Conservation (phyloP, 2,888 invertebrate genomes). For the Ephialtes manifestator region DNA sequence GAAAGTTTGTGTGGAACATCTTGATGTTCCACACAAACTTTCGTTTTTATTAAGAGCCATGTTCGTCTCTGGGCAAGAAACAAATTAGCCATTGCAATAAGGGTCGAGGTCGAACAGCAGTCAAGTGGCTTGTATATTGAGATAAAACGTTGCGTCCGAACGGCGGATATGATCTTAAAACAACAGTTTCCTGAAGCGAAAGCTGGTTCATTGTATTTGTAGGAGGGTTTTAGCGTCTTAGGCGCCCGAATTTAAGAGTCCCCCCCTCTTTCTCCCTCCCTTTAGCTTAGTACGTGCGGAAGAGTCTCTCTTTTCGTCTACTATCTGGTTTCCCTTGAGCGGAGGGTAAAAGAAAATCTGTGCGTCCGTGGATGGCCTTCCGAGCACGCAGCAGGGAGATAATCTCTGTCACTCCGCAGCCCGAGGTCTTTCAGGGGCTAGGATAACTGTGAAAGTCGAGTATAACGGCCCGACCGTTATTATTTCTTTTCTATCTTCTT, state of each 20-base stretch:
- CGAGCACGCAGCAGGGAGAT: conserved; percentile 53
- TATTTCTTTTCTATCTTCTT: conserved; percentile 43
- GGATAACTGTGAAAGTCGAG: conserved; percentile 64
- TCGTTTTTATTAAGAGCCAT: too few species aligned
- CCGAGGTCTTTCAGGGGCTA: conserved; percentile 52
- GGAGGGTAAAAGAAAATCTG: conserved; percentile 43
- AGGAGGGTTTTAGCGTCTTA: conserved; percentile 51
- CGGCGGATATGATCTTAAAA: conserved; percentile 35
- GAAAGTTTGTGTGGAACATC: neutral
- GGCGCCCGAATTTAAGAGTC: conserved; percentile 57
- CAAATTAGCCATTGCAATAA: conserved; percentile 16
- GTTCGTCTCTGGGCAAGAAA: neutral
- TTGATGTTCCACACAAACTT: too few species aligned
- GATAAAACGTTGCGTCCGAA: conserved; percentile 29
- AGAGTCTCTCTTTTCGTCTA: conserved; percentile 15
- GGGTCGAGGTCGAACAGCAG: conserved; percentile 15
- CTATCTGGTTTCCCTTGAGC: neutral
- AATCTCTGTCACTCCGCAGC: conserved; percentile 35
- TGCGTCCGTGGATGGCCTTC: conserved; percentile 53
- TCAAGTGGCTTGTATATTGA: conserved; percentile 25
- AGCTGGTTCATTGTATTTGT: conserved; percentile 47
- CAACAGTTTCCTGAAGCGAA: conserved; percentile 30
- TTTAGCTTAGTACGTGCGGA: conserved; percentile 52
- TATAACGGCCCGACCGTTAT: conserved; percentile 51
- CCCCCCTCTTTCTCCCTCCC: conserved; percentile 5